phyloP scores from a whole-genome alignment of 2,113 vertebrate species.

The Rhagologus leucostigma region DNA sequence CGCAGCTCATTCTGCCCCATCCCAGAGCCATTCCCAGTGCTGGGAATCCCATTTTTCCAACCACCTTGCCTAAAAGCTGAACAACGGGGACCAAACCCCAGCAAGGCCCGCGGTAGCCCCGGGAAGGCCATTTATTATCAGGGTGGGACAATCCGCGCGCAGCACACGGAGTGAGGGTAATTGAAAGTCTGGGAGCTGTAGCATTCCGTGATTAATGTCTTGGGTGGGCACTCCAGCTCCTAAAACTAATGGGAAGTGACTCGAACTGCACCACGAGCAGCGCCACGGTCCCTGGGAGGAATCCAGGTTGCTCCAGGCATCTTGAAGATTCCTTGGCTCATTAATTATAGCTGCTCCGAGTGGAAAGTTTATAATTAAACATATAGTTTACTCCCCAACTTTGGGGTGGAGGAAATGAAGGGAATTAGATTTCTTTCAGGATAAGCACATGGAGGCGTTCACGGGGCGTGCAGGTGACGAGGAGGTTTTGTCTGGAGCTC shows the following conservation, averaged over 20 bases:
- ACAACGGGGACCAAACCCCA: background rate
- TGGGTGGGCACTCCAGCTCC: constrained; percentile 53
- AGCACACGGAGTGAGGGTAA: constrained; percentile 11
- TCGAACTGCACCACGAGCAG: background rate
- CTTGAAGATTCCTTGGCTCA: constrained; percentile 69
- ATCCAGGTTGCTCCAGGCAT: constrained; percentile 67
- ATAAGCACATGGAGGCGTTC: constrained; percentile 44
- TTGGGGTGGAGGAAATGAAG: constrained; percentile 65
- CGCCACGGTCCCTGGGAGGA: constrained; percentile 66
- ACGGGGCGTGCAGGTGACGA: background rate
- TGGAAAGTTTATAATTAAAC: constrained; percentile 79
- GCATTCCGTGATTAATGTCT: constrained; percentile 70
- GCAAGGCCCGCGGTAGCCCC: background rate
- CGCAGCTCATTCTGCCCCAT: rapidly evolving
- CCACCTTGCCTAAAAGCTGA: background rate
- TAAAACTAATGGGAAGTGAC: constrained; percentile 72
- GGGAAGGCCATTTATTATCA: constrained; percentile 29
- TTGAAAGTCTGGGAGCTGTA: constrained; percentile 53
- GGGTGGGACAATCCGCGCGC: background rate
- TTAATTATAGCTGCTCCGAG: constrained; percentile 78
- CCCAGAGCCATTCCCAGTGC: rapidly evolving
- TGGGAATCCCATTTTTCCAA: background rate
- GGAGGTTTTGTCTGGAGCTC: background rate
- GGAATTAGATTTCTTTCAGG: constrained; percentile 67
- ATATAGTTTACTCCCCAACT: constrained; percentile 70